Evolutionary conservation across 2,797 vertebrate genomes (phyloP).

Genomic region (Melanotaenia pygmaea): DNA sequence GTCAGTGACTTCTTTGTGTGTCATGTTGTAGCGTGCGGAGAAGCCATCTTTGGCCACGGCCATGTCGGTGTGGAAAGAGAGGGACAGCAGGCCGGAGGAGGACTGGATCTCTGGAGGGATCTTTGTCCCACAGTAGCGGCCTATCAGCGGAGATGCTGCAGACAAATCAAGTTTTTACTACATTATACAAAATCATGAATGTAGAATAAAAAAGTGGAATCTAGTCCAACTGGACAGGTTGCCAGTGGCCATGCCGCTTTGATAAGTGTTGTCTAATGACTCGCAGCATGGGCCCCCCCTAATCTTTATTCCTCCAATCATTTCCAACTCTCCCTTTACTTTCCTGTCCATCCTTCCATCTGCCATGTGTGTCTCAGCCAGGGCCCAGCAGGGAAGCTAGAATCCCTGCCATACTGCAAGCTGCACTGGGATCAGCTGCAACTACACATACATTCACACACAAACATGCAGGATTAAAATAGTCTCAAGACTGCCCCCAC

Average conservation of each 20-base stretch:
- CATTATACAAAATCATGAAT: not conserved
- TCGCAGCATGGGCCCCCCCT: conserved; percentile 53
- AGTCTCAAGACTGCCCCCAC: conserved; percentile 57
- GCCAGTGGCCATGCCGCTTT: conserved; percentile 47
- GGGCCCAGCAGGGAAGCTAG: conserved; percentile 65
- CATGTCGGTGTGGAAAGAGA: conserved; percentile 98
- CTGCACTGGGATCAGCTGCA: conserved; percentile 68
- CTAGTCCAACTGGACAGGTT: conserved; percentile 19
- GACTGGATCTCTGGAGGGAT: conserved; percentile 95
- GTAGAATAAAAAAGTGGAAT: conserved; percentile 8
- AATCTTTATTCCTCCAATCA: conserved; percentile 40
- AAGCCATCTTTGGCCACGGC: conserved; percentile 97
- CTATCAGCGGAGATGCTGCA: conserved; percentile 94
- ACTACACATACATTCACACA: conserved; percentile 25
- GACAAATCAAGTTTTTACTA: not conserved
- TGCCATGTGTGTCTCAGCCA: conserved; percentile 69
- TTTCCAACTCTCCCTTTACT: conserved; percentile 40
- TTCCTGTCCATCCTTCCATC: conserved; percentile 71
- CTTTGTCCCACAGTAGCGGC: conserved; percentile 96
- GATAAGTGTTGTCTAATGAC: conserved; percentile 70
- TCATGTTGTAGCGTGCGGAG: conserved; percentile 93
- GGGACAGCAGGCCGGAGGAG: conserved; percentile 92
- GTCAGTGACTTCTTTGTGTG: conserved; percentile 90
- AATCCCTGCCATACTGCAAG: conserved; percentile 68
- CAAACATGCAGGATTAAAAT: conserved; percentile 56